Evolutionary conservation across 2,888 invertebrate species (phyloP), one percentile per base, ranked within the genome.

Genomic region (Zonitis immaculata): DNA sequence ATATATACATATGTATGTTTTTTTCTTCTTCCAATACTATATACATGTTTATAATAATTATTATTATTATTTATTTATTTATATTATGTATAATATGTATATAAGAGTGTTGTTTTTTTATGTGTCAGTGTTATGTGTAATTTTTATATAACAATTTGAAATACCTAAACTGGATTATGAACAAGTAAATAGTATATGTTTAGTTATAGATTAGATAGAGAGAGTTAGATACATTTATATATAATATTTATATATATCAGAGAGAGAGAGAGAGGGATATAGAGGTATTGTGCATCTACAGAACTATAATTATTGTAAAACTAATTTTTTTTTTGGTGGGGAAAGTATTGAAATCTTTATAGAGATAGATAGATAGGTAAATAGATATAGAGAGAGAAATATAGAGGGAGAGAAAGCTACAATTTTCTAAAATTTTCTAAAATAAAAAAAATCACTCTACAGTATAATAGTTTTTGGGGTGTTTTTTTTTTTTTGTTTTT

Each of bases 201-300:
- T 32, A 32, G 14, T n/a, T n/a, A 32, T 32, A 32, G 32, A 32
- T 14, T 35, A 35, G 35, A 35, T 16, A 35, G 35, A 35, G 14
- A 35, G 35, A n/a, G n/a, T n/a, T n/a, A n/a, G n/a, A n/a, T n/a
- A n/a, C n/a, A n/a, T n/a, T n/a, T n/a, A n/a, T n/a, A n/a, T n/a
- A n/a, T n/a, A n/a, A n/a, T n/a, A n/a, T n/a, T n/a, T n/a, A n/a
- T n/a, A n/a, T n/a, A n/a, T n/a, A n/a, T n/a, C n/a, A n/a, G n/a
- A n/a, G 22, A 27, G 27, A 27, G 27, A 27, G 27, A 27, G 27
- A 27, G 61, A 65, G 60, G 62, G 60, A 64, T 58, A 66, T 61
- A 63, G 64, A 67, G 65, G 67, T 67, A 69, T 65, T 65, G 68
- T 68, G 65, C 66, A 67, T 63, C 65, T 66, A 66, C 59, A 60